phyloP scores from a whole-genome alignment of 1,140 invertebrate genomes.

The Drosophila insularis region DNA sequence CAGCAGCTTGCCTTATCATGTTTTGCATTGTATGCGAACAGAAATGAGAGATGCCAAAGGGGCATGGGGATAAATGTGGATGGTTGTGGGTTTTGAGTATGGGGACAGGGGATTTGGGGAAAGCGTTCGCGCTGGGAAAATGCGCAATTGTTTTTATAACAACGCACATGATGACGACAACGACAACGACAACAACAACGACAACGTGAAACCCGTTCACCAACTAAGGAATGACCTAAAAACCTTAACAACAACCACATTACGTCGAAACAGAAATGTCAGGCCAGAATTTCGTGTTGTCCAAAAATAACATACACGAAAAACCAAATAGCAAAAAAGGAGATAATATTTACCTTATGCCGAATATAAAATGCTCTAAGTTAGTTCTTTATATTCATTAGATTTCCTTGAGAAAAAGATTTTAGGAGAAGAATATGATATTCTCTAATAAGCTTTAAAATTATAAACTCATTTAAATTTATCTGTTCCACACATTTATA shows the following conservation, averaged over 20 bases:
- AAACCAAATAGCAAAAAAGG: not conserved
- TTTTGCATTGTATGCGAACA: constrained; percentile 60
- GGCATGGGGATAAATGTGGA: constrained; percentile 11
- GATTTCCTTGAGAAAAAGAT: too few relatives aligned
- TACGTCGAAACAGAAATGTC: constrained; percentile 56
- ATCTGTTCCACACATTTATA: too few relatives aligned
- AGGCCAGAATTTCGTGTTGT: constrained; percentile 62
- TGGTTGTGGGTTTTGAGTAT: not conserved
- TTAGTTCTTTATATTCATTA: too few relatives aligned
- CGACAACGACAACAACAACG: not conserved
- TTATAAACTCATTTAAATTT: too few relatives aligned
- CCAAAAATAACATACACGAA: constrained; percentile 21
- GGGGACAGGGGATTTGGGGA: not conserved
- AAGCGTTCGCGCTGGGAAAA: constrained; percentile 52
- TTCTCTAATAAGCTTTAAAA: too few relatives aligned
- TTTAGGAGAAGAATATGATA: too few relatives aligned
- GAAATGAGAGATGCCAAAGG: constrained; percentile 5
- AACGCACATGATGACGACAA: constrained; percentile 8
- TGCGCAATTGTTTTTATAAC: constrained; percentile 69
- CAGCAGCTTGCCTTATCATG: constrained; percentile 37
- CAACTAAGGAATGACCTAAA: constrained; percentile 64
- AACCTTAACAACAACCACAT: constrained; percentile 57
- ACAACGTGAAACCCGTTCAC: constrained; percentile 58
- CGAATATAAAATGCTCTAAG: constrained; percentile 40
- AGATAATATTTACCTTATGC: not conserved